These are phyloP conservation scores for Drosophila cracens DNA, from an alignment of 2,888 invertebrate genomes.

Conservation along the genomic window DNA sequence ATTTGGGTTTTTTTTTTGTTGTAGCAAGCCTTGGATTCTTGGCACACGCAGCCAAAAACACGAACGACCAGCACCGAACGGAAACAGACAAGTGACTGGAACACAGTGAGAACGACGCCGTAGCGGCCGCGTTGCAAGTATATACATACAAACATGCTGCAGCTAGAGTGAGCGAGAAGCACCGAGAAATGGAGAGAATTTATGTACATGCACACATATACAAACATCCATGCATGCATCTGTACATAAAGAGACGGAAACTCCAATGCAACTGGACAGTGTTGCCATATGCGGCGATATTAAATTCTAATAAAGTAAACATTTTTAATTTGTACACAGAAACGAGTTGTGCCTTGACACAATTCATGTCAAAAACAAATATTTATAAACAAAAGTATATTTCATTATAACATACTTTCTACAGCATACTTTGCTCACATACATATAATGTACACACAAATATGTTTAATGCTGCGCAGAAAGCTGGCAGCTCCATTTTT, in stretches of 20 bases:
- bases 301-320: slow-evolving; percentile 28
- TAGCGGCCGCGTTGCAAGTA: slow-evolving; percentile 46
- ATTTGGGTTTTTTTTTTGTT: slow-evolving; percentile 26
- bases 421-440: not conserved
- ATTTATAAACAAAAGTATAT: not conserved
- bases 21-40: slow-evolving; percentile 28
- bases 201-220: slow-evolving; percentile 3
- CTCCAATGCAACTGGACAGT: slow-evolving; percentile 49
- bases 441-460: not conserved
- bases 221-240: slow-evolving; percentile 22
- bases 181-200: slow-evolving; percentile 18
- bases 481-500: slow-evolving; percentile 35
- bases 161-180: slow-evolving; percentile 24
- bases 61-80: slow-evolving; percentile 47
- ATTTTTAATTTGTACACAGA: slow-evolving; percentile 15
- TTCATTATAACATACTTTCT: not conserved
- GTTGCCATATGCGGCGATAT: slow-evolving; percentile 47
- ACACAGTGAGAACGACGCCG: slow-evolving; percentile 50
- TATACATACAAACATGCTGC: slow-evolving; percentile 34
- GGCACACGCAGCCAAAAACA: slow-evolving; percentile 15
- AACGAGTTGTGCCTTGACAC: slow-evolving; percentile 6
- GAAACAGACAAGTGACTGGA: slow-evolving; percentile 58
- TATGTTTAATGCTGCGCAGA: slow-evolving; percentile 41
- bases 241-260: slow-evolving; percentile 39
- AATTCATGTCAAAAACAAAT: not conserved